Percentiles rank a stretch among this genome's conserved stretches.
Evolutionary conservation across 2,113 vertebrate genomes (phyloP).

Genomic region (Ondatra zibethicus): DNA sequence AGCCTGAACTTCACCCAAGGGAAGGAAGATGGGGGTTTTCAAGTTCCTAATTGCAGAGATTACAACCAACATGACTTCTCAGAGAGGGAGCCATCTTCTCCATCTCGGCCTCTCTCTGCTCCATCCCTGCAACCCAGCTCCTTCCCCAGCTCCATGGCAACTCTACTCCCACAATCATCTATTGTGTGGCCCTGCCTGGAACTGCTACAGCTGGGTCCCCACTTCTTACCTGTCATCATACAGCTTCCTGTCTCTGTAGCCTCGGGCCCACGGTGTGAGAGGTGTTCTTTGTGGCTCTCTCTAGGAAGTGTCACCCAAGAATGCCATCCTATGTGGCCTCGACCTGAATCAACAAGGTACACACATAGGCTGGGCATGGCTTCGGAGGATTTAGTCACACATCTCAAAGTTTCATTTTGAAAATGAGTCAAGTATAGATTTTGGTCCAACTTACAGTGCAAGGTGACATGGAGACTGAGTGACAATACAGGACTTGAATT

Average conservation of each 20-base stretch:
- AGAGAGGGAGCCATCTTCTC: neutral
- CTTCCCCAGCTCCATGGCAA: neutral
- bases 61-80: neutral
- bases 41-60: neutral
- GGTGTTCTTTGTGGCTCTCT: neutral
- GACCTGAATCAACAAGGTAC: neutral
- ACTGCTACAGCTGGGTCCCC: neutral
- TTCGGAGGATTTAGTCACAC: neutral
- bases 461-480: neutral
- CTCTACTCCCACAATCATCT: neutral
- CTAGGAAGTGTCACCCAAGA: neutral
- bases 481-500: neutral
- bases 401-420: neutral
- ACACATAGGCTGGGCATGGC: too few species aligned
- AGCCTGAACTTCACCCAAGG: neutral
- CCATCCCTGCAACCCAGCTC: neutral
- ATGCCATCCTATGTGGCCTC: neutral
- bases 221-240: neutral
- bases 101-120: neutral
- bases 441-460: neutral
- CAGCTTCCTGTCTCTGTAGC: neutral
- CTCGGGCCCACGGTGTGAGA: neutral
- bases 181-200: neutral
- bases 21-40: neutral
- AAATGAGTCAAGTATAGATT: neutral